Base-by-base conservation (phyloP, 1,140 invertebrate genomes). In the Pogonognathellus flavescens region DNA sequence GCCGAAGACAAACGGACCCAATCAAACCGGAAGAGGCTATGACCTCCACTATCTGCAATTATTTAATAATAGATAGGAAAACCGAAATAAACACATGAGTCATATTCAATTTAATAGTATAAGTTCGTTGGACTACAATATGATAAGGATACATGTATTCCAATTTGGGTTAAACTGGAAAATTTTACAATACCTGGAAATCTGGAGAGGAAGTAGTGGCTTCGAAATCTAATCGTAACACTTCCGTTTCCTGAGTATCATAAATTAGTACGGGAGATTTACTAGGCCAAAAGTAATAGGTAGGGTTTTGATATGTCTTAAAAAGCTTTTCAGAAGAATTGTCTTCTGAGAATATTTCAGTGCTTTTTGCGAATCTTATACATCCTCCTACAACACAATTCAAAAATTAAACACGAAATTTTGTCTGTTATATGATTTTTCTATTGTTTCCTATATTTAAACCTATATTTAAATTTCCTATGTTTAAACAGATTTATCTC, bases 181-280 rank as follows among this genome's bases (percentile, higher is more conserved):
- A 80, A 41, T 70, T 62, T 62, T 62, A 4, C 59, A n/a, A 1
- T 41, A 66, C 66, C 13, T 81, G 80, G 13, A 55, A 55, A 53
- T 81, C 80, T 18, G 50, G 22, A 53, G n/a, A n/a, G 20, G 50
- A 81, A 1, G 16, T 22, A 0, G 53, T 55, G 9, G n/a, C 80
- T 55, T 81, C 50, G 22, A 81, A 81, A 81, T 81, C 80, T 22
- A 81, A 55, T 31, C 80, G 80, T 14, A 81, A 25, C 1, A 81
- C 80, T 81, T 81, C 80, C 5, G 53, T 81, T 81, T 81, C 50
- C n/a, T 81, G 80, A 81, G 50, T 81, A 81, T 81, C 80, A 55
- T 81, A 81, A 57, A 81, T 81, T 50, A 81, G 80, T 55, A 81
- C 53, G 22, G 50, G 80, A 57, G 80, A 55, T 13, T 81, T 81